Base-by-base conservation (phyloP, 2,888 invertebrate genomes). In the Dolomedes plantarius region DNA sequence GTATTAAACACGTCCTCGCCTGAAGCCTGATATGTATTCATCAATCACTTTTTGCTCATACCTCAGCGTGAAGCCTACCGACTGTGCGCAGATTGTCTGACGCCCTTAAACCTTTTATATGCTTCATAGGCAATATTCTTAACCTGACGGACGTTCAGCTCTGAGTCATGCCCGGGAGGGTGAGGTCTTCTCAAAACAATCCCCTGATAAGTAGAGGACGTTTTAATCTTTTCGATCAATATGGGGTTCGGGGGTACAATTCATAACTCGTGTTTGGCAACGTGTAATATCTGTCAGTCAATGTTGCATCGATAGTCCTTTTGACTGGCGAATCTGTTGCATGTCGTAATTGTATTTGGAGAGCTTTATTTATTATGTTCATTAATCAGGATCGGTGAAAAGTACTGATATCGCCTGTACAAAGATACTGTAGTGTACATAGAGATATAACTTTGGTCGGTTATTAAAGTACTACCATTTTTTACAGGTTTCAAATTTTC, bases 251-350 rank as follows among this genome's bases (percentile, higher is more conserved):
- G 69, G n/a, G 41, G 32, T 32, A 32, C 67, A 50, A 85, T 85
- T 85, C 83, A 85, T 85, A 85, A 85, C 41, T 72, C 76, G 65
- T 83, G 82, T 83, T 76, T 64, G 41, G 76, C 71, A 83, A 83
- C 76, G 71, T 83, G 76, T 76, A 85, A 85, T 85, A 85, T 85
- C 77, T 85, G 83, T 78, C 83, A 77, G 68, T 85, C 83, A 72
- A 65, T 67, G 56, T 56, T 73, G 72, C 73, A 65, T 31, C 27
- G 32, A 62, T 32, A 23, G 31, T 36, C 23, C 62, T 62, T 73
- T 73, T 56, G 73, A 32, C 27, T 36, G 73, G 23, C 36, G 50
- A 50, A 62, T 73, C 73, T 62, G 62, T 16, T 56, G 56, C 56
- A 3, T 56, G 56, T 23, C 56, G 23, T 3, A 11, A 1, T 1